Percentiles rank a stretch among this genome's conserved stretches.
These are phyloP conservation scores for Eurosta solidaginis DNA, from an alignment of 1,140 invertebrate genomes.

Conservation along the genomic window DNA sequence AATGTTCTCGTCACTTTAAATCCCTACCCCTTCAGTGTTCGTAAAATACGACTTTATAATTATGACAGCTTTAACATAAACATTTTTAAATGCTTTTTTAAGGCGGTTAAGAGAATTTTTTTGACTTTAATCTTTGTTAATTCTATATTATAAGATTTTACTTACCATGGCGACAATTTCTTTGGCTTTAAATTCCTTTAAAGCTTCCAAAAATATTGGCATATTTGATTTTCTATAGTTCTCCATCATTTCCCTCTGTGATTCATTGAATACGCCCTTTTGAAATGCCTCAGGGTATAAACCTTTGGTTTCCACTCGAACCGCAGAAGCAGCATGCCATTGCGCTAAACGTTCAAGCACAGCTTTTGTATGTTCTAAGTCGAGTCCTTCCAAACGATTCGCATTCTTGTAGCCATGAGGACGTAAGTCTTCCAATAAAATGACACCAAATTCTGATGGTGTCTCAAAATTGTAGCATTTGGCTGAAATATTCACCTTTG, in stretches of 20 bases:
- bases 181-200: no score
- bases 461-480: constrained; percentile 40
- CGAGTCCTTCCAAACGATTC: constrained; percentile 63
- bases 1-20: no score
- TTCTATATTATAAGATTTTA: not conserved
- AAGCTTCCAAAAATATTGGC: constrained; percentile 28
- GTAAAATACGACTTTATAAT: no score
- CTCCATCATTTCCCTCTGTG: constrained; percentile 35
- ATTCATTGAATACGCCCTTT: constrained; percentile 40
- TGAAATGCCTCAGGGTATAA: constrained; percentile 38
- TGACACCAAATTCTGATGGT: constrained; percentile 32
- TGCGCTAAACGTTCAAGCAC: constrained; percentile 62
- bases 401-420: constrained; percentile 57
- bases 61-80: no score
- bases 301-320: constrained; percentile 60
- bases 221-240: no score
- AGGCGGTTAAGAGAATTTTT: no score
- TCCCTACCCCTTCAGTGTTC: no score
- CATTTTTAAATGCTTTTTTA: no score
- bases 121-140: no score
- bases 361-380: constrained; percentile 60
- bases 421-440: constrained; percentile 65
- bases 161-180: no score
- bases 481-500: constrained; percentile 42
- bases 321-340: constrained; percentile 62